phyloP scores from a whole-genome alignment of 2,888 invertebrate genomes.

The Trissolcus japonicus region DNA sequence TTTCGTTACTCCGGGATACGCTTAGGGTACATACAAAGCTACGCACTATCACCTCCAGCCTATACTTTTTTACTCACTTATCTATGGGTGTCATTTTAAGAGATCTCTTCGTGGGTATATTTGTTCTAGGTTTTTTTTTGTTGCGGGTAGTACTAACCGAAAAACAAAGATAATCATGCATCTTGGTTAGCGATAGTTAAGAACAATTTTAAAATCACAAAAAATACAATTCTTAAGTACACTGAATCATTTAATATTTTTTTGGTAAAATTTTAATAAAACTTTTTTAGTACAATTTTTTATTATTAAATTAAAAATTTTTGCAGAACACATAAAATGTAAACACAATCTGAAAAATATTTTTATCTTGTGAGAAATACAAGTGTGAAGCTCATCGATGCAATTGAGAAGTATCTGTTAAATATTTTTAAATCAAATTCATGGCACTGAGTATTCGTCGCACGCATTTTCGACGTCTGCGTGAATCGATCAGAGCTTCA shows the following conservation, averaged over 20 bases:
- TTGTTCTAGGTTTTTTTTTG: background rate
- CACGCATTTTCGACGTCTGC: conserved; percentile 60
- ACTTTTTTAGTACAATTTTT: too few species aligned
- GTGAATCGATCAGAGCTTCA: conserved; percentile 60
- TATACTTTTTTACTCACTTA: background rate
- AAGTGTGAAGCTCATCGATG: conserved; percentile 3
- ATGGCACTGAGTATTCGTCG: conserved; percentile 58
- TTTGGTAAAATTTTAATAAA: too few species aligned
- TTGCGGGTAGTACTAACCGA: background rate
- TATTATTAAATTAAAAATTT: conserved; percentile 16
- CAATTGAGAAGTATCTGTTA: conserved; percentile 34
- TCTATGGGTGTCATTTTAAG: background rate
- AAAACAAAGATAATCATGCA: too few species aligned
- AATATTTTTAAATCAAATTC: conserved; percentile 45
- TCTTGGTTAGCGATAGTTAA: too few species aligned
- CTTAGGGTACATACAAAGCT: background rate
- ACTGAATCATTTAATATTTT: background rate
- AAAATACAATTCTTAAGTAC: background rate
- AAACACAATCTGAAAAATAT: too few species aligned
- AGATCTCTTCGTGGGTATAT: background rate
- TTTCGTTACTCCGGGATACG: conserved; percentile 23
- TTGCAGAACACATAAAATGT: too few species aligned
- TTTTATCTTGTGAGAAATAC: too few species aligned
- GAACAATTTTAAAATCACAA: too few species aligned
- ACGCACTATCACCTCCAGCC: conserved; percentile 8